Evolutionary conservation across 2,797 vertebrate genomes (phyloP), one percentile per base, ranked within the genome.

Genomic region (Tapera naevia): DNA sequence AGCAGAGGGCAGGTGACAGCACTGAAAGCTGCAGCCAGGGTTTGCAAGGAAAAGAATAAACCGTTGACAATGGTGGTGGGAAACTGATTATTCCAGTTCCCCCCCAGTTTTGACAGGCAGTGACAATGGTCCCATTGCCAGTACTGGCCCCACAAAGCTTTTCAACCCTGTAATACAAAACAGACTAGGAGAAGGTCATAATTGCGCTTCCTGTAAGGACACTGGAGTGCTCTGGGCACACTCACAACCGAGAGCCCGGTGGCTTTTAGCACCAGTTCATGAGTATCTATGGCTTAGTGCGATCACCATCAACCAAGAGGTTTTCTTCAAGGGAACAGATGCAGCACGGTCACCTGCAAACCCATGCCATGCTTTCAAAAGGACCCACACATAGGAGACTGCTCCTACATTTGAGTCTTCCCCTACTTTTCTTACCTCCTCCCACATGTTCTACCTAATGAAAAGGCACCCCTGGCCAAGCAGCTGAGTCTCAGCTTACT

Each of bases 1-100:
- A 93, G 91, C 13, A 78, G 72, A 3, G 54, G 83, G 74, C 64
- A 95, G 87, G 50, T 66, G 72, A 91, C 54, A 91, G 86, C 58
- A 86, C 58, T 91, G 80, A 91, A 92, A 89, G 83, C 53, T 89
- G 78, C 81, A 88, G 78, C 53, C 78, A 86, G 62, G 2, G 53
- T 86, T 88, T 53, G 87, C 91, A 88, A 95, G 92, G 83, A 84
- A 93, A 95, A 88, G 70, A 94, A 91, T 61, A 82, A 91, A 92
- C 62, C 69, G 35, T 64, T 91, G 84, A 94, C 73, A 93, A 51
- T 21, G 86, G 81, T 5, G 84, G 88, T 88, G 86, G 91, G 82
- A 94, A 90, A 97, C 51, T 80, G 88, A 57, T 72, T 80, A 85
- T 90, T 93, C 75, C 94, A 86, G 88, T 86, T 95, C 83, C 89